Evolutionary conservation across 2,888 invertebrate genomes (phyloP).

Genomic region (Eurois occulta): DNA sequence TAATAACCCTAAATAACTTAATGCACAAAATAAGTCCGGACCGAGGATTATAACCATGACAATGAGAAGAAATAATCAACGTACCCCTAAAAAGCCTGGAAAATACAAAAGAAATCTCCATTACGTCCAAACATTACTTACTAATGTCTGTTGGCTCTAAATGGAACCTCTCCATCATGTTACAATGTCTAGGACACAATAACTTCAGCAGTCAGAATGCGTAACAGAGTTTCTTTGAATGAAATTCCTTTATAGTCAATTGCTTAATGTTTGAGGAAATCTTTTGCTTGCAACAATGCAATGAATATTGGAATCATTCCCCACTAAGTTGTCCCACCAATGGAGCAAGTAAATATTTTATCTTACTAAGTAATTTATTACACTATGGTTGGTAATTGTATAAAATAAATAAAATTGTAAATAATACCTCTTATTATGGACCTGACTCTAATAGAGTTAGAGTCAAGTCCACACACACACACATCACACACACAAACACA

Average conservation of each 20-base stretch:
- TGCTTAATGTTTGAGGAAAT: background rate
- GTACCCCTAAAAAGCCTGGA: background rate
- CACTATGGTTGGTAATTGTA: background rate
- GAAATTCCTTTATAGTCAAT: background rate
- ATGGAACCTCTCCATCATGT: constrained; percentile 45
- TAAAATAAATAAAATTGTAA: too few relatives aligned
- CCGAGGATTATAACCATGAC: background rate
- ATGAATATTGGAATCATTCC: background rate
- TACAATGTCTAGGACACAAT: constrained; percentile 34
- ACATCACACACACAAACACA: too few relatives aligned
- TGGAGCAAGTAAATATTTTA: background rate
- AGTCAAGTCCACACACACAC: too few relatives aligned
- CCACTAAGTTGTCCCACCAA: background rate
- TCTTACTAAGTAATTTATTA: background rate
- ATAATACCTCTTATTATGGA: too few relatives aligned
- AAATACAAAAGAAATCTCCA: constrained; percentile 26
- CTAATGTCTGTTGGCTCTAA: constrained; percentile 24
- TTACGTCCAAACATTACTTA: constrained; percentile 26
- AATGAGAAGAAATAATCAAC: background rate
- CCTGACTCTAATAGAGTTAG: too few relatives aligned
- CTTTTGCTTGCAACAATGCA: background rate
- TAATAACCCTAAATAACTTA: background rate
- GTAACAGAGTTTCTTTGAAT: background rate
- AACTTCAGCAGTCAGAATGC: constrained; percentile 15
- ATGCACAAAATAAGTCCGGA: background rate